Evolutionary conservation across 1,140 invertebrate species (phyloP).

Genomic region (Conus betulinus): DNA sequence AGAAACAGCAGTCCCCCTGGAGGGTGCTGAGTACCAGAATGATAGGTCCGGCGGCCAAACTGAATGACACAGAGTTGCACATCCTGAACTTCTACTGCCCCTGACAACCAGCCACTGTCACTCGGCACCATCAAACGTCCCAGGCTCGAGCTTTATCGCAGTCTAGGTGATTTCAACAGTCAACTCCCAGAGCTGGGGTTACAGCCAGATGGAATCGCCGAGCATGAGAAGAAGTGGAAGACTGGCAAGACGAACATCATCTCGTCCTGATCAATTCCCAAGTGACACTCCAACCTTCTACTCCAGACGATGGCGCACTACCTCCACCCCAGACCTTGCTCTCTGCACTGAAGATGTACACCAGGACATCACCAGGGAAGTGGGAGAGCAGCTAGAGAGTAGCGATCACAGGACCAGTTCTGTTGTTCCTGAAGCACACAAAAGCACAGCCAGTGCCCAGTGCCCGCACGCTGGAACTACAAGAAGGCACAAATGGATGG

Average conservation of each 20-base stretch:
- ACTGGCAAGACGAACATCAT: constrained; percentile 20
- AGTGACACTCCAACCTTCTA: constrained; percentile 37
- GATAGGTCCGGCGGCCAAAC: not conserved
- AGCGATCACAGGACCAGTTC: too few species aligned
- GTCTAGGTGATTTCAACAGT: too few species aligned
- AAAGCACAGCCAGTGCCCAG: constrained; percentile 12
- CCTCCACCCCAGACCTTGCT: constrained; percentile 41
- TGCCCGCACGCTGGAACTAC: constrained; percentile 3
- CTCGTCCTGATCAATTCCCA: constrained; percentile 30
- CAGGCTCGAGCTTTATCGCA: not conserved
- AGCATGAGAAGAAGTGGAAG: constrained; percentile 5
- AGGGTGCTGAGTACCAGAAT: too few species aligned
- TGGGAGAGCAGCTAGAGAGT: not conserved
- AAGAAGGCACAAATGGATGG: constrained; percentile 38
- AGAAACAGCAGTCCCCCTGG: not conserved
- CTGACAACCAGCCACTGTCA: not conserved
- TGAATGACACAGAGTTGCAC: not conserved
- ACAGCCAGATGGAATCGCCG: not conserved
- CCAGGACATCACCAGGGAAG: constrained; percentile 24
- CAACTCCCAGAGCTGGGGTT: constrained; percentile 8
- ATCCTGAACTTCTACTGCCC: constrained; percentile 25
- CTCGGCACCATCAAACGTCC: constrained; percentile 10
- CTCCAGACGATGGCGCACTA: constrained; percentile 44
- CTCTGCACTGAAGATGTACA: constrained; percentile 41
- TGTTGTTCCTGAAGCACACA: too few species aligned